Percentiles rank a stretch among this genome's conserved stretches.
These are phyloP conservation scores for Lates calcarifer DNA, from an alignment of 2,113 vertebrate species.

Conservation along the genomic window DNA sequence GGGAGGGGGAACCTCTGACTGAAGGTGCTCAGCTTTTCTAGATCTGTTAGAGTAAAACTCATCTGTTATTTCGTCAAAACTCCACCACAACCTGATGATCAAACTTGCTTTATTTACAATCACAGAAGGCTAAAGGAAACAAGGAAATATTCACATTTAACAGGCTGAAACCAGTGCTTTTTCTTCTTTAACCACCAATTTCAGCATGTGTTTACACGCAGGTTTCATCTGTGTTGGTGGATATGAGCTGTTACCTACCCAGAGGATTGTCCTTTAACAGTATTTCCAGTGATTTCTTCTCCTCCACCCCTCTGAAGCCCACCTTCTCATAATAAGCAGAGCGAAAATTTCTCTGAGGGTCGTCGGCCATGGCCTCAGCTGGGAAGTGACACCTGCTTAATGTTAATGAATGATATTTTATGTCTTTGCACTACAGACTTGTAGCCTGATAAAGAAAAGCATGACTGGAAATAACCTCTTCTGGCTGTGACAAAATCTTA, in stretches of 20 bases:
- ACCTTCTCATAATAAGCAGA: slow-evolving; percentile 98
- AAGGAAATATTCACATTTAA: neutral
- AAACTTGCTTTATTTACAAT: too few relatives aligned
- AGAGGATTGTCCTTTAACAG: slow-evolving; percentile 95
- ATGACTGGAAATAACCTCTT: neutral
- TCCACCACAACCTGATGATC: neutral
- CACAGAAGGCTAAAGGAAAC: neutral
- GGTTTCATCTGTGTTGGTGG: neutral
- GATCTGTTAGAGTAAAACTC: slow-evolving; percentile 83
- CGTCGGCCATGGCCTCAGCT: slow-evolving; percentile 90
- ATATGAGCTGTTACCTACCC: slow-evolving; percentile 76
- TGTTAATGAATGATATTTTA: too few relatives aligned
- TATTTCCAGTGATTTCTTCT: slow-evolving; percentile 98
- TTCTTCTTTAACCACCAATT: neutral
- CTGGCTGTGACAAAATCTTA: neutral
- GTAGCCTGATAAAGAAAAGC: too few relatives aligned
- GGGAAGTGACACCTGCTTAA: slow-evolving; percentile 13
- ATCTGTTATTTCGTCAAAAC: neutral
- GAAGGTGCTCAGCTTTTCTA: slow-evolving; percentile 97
- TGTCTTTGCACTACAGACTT: too few relatives aligned
- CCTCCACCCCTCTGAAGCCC: slow-evolving; percentile 97
- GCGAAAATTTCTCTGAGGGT: slow-evolving; percentile 97
- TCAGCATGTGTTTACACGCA: neutral
- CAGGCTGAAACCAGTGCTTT: neutral
- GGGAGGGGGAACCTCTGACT: slow-evolving; percentile 98